Conservation (phyloP, 2,888 invertebrate genomes). For the Neoitamus cyanurus region DNA sequence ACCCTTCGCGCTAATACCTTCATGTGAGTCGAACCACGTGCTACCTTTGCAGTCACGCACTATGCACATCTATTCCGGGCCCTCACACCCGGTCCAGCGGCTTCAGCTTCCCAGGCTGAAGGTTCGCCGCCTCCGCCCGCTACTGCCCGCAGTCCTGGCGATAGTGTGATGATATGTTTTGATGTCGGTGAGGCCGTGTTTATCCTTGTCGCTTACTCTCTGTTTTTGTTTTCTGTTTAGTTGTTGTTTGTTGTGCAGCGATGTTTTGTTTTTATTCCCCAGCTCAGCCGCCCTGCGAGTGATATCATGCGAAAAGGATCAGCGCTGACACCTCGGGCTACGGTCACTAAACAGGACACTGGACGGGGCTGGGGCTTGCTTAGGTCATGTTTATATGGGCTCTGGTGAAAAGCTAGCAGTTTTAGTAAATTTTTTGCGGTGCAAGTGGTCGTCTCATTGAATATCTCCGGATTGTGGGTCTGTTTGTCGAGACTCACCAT, state of each 20-base stretch:
- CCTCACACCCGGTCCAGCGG: slow-evolving; percentile 19
- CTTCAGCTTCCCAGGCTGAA: neutral
- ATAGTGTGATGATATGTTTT: slow-evolving; percentile 52
- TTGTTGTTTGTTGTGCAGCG: slow-evolving; percentile 38
- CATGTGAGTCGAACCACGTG: slow-evolving; percentile 66
- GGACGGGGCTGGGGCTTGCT: neutral
- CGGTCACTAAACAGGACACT: neutral
- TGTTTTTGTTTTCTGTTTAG: slow-evolving; percentile 42
- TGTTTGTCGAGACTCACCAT: neutral
- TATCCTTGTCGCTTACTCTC: slow-evolving; percentile 42
- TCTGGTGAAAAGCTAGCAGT: slow-evolving; percentile 21
- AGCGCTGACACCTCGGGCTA: slow-evolving; percentile 14
- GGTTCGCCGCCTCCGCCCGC: neutral
- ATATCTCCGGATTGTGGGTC: neutral
- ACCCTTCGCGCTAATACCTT: slow-evolving; percentile 65
- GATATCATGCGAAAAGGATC: slow-evolving; percentile 41
- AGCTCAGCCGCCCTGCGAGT: neutral
- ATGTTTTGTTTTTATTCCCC: slow-evolving; percentile 35
- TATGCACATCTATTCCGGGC: slow-evolving; percentile 27
- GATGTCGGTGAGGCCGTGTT: slow-evolving; percentile 42
- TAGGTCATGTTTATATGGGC: slow-evolving; percentile 27
- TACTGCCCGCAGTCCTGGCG: neutral
- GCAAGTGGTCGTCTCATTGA: neutral
- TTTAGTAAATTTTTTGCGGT: neutral
- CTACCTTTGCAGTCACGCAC: slow-evolving; percentile 52